Percentiles rank a stretch among this genome's conserved stretches.
Conservation (phyloP, 2,113 vertebrate species). For the Oplegnathus fasciatus region DNA sequence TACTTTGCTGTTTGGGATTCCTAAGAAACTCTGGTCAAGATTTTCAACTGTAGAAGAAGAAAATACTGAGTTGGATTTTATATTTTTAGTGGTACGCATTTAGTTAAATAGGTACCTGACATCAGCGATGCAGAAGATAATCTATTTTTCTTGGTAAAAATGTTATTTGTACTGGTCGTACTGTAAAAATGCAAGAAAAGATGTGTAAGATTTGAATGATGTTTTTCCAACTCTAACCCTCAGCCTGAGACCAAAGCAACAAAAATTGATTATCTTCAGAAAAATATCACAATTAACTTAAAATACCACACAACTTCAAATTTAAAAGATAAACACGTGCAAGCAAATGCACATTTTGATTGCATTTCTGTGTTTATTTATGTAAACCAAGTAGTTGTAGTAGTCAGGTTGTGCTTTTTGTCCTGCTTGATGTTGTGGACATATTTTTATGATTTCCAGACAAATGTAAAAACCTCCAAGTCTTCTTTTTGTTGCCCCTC, state of each 20-base stretch:
- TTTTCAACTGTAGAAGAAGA: too few relatives aligned
- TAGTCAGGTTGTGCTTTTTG: not conserved
- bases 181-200: conserved; percentile 8
- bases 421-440: conserved; percentile 3
- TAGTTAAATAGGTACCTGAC: not conserved
- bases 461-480: conserved; percentile 32
- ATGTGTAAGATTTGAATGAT: not conserved
- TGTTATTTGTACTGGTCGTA: not conserved
- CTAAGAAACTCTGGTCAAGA: too few relatives aligned
- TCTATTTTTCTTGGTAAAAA: not conserved
- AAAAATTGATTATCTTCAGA: not conserved
- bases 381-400: not conserved
- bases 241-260: not conserved
- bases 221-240: not conserved
- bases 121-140: not conserved
- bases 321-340: not conserved
- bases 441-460: conserved; percentile 39
- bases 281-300: not conserved
- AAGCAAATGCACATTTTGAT: not conserved
- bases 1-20: too few relatives aligned
- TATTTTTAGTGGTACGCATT: not conserved
- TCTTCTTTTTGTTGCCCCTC: conserved; percentile 42
- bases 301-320: not conserved
- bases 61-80: too few relatives aligned
- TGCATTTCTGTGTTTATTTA: not conserved